phyloP scores from a whole-genome alignment of 2,113 vertebrate species.

The Corvus moneduloides region DNA sequence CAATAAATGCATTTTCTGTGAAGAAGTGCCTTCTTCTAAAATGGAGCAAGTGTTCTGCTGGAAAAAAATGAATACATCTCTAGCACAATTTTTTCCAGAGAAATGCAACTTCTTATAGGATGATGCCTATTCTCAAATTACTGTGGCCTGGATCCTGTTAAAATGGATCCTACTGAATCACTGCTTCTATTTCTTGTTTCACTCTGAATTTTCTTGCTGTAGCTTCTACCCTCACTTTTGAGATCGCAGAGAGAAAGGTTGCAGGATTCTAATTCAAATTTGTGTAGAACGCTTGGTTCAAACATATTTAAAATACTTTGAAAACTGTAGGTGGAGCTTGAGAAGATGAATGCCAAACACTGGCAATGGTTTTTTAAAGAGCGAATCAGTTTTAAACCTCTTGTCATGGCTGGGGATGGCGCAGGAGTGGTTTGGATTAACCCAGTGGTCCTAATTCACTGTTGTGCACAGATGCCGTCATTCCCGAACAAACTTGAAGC shows the following conservation, averaged over 20 bases:
- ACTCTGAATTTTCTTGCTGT: neutral
- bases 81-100: neutral
- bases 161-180: neutral
- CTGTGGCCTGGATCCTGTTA: neutral
- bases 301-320: neutral
- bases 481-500: neutral
- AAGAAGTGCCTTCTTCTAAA: neutral
- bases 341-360: neutral
- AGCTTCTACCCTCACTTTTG: neutral
- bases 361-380: neutral
- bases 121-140: neutral
- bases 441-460: neutral
- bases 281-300: neutral
- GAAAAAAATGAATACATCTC: neutral
- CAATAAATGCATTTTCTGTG: neutral
- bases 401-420: neutral
- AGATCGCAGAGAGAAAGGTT: neutral
- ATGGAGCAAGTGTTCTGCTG: neutral
- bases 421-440: neutral
- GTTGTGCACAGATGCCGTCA: accelerated
- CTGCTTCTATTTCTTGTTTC: neutral
- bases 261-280: neutral
- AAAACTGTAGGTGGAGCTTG: neutral
- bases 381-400: neutral
- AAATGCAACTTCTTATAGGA: neutral